Percentiles rank a stretch among this genome's conserved stretches.
Evolutionary conservation across 2,888 invertebrate species (phyloP).

Genomic region (Nasonia oneida): DNA sequence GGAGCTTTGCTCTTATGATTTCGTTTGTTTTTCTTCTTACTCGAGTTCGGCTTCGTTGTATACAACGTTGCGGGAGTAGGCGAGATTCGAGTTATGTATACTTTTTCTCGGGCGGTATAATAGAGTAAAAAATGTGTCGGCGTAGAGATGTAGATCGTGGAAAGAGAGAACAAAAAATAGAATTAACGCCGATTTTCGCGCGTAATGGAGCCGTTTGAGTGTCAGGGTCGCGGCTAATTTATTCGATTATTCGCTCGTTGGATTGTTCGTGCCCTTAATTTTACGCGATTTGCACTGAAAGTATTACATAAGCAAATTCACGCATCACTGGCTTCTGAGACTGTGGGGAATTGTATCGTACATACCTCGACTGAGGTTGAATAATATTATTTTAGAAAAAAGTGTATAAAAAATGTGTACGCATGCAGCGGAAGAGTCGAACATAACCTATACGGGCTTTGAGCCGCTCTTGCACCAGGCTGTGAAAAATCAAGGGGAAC

Average conservation of each 20-base stretch:
- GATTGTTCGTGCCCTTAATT: conserved; percentile 58
- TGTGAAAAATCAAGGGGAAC: neutral
- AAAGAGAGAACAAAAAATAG: neutral
- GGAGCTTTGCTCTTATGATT: no score
- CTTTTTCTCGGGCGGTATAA: neutral
- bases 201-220: conserved; percentile 32
- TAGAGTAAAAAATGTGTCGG: neutral
- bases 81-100: neutral
- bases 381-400: neutral
- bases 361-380: neutral
- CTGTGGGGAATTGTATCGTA: neutral
- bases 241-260: conserved; percentile 53
- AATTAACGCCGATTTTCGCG: conserved; percentile 31
- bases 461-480: neutral
- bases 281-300: conserved; percentile 49
- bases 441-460: neutral
- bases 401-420: no score
- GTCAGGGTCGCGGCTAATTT: conserved; percentile 53
- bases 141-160: neutral
- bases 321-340: conserved; percentile 35
- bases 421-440: neutral
- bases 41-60: neutral
- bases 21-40: no score
- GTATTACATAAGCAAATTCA: conserved; percentile 50
- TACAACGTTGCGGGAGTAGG: neutral